These are phyloP conservation scores for Cheilosia vulpina DNA, from an alignment of 2,888 invertebrate genomes.

Conservation along the genomic window DNA sequence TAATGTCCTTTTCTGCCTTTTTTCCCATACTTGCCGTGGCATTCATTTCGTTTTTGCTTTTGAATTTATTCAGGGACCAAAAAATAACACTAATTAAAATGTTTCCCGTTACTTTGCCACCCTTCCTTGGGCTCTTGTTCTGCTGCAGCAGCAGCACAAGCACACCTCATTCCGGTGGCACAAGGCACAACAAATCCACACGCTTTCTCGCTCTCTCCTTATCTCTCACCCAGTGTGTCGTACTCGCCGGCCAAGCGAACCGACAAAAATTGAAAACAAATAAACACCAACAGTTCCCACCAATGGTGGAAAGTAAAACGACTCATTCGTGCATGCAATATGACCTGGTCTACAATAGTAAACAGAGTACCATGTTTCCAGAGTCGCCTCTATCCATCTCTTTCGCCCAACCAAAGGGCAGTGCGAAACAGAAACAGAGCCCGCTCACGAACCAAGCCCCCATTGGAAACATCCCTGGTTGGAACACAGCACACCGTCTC, in stretches of 20 bases:
- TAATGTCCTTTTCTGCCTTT: constrained; percentile 3
- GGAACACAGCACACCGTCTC: neutral
- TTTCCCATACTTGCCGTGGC: neutral
- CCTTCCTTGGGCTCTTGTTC: constrained; percentile 11
- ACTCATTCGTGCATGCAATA: constrained; percentile 72
- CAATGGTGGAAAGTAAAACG: constrained; percentile 67
- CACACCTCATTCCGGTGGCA: neutral
- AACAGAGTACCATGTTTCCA: constrained; percentile 29
- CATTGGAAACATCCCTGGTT: constrained; percentile 21
- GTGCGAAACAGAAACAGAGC: constrained; percentile 3
- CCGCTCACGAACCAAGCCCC: constrained; percentile 44
- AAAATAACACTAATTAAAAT: constrained; percentile 68
- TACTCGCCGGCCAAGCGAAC: constrained; percentile 1
- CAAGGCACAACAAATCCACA: neutral
- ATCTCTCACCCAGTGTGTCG: neutral
- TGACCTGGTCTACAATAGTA: constrained; percentile 56
- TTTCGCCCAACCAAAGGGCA: neutral
- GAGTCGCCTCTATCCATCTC: neutral
- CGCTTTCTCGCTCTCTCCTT: neutral
- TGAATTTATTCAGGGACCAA: constrained; percentile 42
- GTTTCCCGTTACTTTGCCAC: constrained; percentile 61
- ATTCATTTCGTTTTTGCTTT: constrained; percentile 21
- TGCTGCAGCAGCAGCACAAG: neutral
- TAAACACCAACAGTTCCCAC: constrained; percentile 57
- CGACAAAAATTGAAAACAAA: constrained; percentile 33